Percentiles rank a stretch among this genome's conserved stretches.
Conservation (phyloP, 2,888 invertebrate genomes). For the Smittia sp. region DNA sequence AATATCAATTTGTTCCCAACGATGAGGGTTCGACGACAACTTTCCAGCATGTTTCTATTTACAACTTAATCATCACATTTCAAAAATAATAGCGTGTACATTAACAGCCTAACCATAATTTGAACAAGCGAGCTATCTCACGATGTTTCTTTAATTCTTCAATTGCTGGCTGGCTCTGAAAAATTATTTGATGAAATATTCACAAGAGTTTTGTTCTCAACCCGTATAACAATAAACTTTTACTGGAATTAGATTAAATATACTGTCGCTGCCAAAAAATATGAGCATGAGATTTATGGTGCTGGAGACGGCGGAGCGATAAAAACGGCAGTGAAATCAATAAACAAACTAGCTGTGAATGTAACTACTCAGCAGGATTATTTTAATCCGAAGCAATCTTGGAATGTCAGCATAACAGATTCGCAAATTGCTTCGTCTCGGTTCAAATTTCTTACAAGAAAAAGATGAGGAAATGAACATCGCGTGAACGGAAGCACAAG, state of each 20-base stretch:
- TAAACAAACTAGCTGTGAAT: neutral
- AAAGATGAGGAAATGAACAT: neutral
- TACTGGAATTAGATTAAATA: constrained; percentile 18
- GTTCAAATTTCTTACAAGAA: neutral
- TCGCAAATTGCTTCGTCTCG: neutral
- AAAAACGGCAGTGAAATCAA: neutral
- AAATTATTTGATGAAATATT: neutral
- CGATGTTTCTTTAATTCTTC: neutral
- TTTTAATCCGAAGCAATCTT: neutral
- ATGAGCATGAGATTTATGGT: constrained; percentile 11
- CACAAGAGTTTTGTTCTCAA: neutral
- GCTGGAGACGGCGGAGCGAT: neutral
- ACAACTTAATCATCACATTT: neutral
- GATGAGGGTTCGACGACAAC: neutral
- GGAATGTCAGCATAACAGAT: neutral
- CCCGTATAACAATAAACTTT: constrained; percentile 3
- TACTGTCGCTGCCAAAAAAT: constrained; percentile 17
- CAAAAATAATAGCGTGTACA: neutral
- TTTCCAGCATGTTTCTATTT: neutral
- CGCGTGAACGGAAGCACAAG: neutral
- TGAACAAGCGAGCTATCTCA: neutral
- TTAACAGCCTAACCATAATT: neutral
- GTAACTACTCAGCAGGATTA: neutral
- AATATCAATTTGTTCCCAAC: neutral
- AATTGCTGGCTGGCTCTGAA: neutral